Conservation (phyloP, 2,888 invertebrate genomes). For the Clitarchus hookeri region DNA sequence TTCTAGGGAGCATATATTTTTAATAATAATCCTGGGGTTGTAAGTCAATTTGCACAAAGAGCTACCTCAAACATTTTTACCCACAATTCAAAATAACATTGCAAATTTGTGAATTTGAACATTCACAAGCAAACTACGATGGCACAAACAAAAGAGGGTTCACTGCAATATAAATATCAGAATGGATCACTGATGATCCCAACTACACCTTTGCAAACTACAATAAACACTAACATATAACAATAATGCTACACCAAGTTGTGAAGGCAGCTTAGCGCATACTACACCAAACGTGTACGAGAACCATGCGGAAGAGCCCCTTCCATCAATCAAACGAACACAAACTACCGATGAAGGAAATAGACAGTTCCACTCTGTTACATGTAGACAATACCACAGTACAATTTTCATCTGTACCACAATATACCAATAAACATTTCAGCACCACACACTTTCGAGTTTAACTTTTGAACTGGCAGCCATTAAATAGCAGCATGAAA, state of each 20-base stretch:
- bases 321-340: not conserved
- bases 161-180: too few relatives aligned
- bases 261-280: not conserved
- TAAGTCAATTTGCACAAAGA: too few relatives aligned
- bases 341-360: not conserved
- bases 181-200: not conserved
- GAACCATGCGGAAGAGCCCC: slow-evolving; percentile 9
- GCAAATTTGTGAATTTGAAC: too few relatives aligned
- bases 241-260: not conserved
- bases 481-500: too few relatives aligned
- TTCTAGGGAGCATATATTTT: too few relatives aligned
- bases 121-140: too few relatives aligned
- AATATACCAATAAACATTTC: not conserved
- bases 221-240: not conserved
- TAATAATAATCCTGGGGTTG: too few relatives aligned
- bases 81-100: too few relatives aligned
- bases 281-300: not conserved
- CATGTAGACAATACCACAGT: not conserved
- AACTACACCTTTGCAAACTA: not conserved
- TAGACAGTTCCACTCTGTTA: not conserved
- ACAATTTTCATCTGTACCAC: not conserved
- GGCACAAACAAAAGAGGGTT: too few relatives aligned
- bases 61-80: too few relatives aligned
- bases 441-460: not conserved
- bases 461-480: too few relatives aligned